Conservation (phyloP, 2,113 vertebrate species). For the Malurus melanocephalus region DNA sequence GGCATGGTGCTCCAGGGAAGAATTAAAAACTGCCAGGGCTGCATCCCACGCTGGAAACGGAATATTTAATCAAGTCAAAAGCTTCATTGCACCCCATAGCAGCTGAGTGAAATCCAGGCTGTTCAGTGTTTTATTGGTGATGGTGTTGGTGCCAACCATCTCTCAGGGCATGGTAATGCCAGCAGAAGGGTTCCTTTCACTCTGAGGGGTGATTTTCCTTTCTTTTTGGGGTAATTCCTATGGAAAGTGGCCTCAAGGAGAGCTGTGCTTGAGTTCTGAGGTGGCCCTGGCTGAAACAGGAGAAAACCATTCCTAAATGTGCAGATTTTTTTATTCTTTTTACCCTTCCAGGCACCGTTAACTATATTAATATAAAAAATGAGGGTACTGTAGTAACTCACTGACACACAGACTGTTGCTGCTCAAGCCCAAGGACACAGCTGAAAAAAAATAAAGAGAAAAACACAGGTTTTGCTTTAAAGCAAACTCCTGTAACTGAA, state of each 20-base stretch:
- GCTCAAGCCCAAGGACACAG: not conserved
- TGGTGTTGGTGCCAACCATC: not conserved
- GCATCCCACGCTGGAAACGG: not conserved
- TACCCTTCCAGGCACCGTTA: not conserved
- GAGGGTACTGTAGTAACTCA: not conserved
- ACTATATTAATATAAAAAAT: not conserved
- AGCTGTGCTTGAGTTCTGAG: not conserved
- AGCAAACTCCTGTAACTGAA: not conserved
- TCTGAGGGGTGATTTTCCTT: not conserved
- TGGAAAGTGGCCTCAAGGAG: not conserved
- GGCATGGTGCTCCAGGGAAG: slow-evolving; percentile 24
- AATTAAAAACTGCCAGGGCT: slow-evolving; percentile 40
- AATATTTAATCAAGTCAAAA: slow-evolving; percentile 54
- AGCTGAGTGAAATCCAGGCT: slow-evolving; percentile 12
- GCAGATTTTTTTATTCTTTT: not conserved
- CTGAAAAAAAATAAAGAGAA: not conserved
- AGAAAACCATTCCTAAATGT: not conserved
- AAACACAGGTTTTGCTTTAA: not conserved
- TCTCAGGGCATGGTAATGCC: not conserved
- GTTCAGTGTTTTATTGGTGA: slow-evolving; percentile 38
- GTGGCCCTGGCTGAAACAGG: not conserved
- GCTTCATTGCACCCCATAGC: slow-evolving; percentile 5
- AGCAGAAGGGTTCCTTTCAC: not conserved
- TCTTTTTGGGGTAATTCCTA: not conserved
- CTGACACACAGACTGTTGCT: not conserved